Conservation (phyloP, 2,888 invertebrate species). For the Glaucopsyche alexis region DNA sequence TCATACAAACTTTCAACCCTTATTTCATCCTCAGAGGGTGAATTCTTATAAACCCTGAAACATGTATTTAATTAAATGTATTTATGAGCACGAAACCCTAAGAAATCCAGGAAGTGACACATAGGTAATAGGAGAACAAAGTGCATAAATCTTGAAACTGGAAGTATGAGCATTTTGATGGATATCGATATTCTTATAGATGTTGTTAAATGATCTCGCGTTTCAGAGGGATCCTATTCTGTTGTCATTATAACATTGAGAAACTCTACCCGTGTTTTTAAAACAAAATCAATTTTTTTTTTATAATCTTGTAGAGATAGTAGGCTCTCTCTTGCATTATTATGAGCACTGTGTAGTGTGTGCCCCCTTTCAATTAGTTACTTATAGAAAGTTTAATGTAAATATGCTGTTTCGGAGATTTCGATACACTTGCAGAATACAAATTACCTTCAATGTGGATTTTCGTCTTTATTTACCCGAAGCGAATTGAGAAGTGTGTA, state of each 20-base stretch:
- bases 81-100: too few relatives aligned
- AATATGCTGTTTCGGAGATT: slow-evolving; percentile 8
- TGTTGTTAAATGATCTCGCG: too few relatives aligned
- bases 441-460: slow-evolving; percentile 1
- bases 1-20: too few relatives aligned
- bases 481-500: neutral
- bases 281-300: neutral
- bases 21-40: too few relatives aligned
- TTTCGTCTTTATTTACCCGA: neutral
- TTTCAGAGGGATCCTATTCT: neutral
- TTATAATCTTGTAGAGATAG: neutral
- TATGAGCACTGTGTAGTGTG: neutral
- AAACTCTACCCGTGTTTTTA: neutral
- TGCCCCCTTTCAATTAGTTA: neutral
- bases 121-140: too few relatives aligned
- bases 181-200: too few relatives aligned
- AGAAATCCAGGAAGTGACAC: too few relatives aligned
- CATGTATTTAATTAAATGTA: too few relatives aligned
- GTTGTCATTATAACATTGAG: neutral
- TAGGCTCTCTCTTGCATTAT: neutral
- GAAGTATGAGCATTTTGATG: too few relatives aligned
- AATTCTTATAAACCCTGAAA: too few relatives aligned
- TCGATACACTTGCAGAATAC: slow-evolving; percentile 7
- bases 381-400: slow-evolving; percentile 23
- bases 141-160: too few relatives aligned